Evolutionary conservation across 2,888 invertebrate species (phyloP).

Genomic region (Cryptops parisi): DNA sequence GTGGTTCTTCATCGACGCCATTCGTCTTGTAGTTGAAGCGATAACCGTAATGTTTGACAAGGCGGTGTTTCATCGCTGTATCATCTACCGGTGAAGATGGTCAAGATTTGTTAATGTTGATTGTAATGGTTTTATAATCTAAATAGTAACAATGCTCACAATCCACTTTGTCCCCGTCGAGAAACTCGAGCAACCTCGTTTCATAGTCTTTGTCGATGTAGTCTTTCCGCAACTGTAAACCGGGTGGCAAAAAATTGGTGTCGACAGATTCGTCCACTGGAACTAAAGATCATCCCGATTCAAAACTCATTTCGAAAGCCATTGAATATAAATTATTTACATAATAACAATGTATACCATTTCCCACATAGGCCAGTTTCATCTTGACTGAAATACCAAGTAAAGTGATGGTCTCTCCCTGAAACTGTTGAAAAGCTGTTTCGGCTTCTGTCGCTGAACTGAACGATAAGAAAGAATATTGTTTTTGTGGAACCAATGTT

Average conservation of each 20-base stretch:
- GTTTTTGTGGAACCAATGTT: conserved; percentile 59
- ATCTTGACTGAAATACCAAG: neutral
- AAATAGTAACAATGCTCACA: no score
- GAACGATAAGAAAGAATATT: conserved; percentile 62
- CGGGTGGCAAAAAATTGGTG: neutral
- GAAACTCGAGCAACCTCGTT: neutral
- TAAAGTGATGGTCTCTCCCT: conserved; percentile 35
- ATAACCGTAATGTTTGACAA: conserved; percentile 81
- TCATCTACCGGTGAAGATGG: neutral
- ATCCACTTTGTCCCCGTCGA: neutral
- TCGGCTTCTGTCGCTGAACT: conserved; percentile 37
- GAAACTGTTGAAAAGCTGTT: conserved; percentile 41
- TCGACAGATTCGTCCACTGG: no score
- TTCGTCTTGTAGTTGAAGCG: conserved; percentile 80
- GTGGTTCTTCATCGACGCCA: conserved; percentile 60
- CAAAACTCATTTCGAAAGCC: neutral
- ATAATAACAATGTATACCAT: neutral
- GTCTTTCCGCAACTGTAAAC: neutral
- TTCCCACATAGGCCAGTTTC: neutral
- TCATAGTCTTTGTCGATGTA: neutral
- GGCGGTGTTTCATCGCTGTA: conserved; percentile 52
- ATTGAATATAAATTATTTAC: neutral
- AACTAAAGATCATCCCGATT: neutral
- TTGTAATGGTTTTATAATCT: no score
- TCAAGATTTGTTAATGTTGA: no score